Conservation (phyloP, 2,113 vertebrate genomes). For the Hemibagrus wyckioides region DNA sequence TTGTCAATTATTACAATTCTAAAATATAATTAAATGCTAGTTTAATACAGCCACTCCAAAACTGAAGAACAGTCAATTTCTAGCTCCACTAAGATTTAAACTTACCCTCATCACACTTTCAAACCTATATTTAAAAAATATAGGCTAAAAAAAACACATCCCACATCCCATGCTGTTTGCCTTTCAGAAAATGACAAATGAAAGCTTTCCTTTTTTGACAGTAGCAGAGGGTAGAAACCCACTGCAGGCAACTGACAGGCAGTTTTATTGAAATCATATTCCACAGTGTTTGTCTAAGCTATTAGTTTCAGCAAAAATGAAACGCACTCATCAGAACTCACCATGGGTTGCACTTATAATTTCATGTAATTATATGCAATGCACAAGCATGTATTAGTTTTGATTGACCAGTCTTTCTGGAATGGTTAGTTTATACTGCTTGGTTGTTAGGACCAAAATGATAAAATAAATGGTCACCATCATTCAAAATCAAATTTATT, state of each 20-base stretch:
- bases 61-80: not conserved
- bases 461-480: not conserved
- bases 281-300: not conserved
- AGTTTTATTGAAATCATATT: not conserved
- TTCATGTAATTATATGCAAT: slow-evolving; percentile 10
- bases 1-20: not conserved
- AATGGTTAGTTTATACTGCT: slow-evolving; percentile 4
- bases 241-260: not conserved
- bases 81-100: not conserved
- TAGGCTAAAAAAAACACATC: not conserved
- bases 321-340: not conserved
- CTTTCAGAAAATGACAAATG: not conserved
- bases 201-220: slow-evolving; percentile 10
- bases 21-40: not conserved
- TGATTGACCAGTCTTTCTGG: not conserved
- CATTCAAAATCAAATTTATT: not conserved
- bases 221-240: not conserved
- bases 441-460: not conserved
- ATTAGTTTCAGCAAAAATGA: slow-evolving; percentile 5
- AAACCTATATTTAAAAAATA: slow-evolving; percentile 5
- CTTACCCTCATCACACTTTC: not conserved
- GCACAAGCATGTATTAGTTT: not conserved
- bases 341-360: not conserved
- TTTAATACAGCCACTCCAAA: not conserved
- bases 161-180: not conserved